phyloP scores from a whole-genome alignment of 1,140 invertebrate species.

The Papilio glaucus region DNA sequence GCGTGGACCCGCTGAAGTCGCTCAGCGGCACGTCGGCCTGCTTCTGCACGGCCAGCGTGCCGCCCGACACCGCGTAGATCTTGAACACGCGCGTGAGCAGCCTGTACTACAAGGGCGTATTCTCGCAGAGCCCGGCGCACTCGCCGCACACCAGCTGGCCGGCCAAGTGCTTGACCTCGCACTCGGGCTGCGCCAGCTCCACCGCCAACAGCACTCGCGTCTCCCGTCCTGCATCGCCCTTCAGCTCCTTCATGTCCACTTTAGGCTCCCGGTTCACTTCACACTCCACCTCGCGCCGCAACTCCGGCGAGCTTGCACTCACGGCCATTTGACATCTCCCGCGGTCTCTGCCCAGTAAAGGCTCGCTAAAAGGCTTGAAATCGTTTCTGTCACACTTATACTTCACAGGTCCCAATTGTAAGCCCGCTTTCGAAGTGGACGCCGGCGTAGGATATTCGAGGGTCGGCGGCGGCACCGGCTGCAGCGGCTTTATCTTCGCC shows the following conservation, averaged over 20 bases:
- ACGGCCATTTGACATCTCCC: slow-evolving; percentile 64
- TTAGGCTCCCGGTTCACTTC: neutral
- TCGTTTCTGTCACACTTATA: slow-evolving; percentile 48
- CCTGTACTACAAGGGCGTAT: slow-evolving; percentile 80
- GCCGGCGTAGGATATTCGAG: slow-evolving; percentile 48
- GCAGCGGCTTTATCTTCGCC: slow-evolving; percentile 61
- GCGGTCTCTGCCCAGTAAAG: slow-evolving; percentile 69
- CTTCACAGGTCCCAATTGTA: slow-evolving; percentile 31
- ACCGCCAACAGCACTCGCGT: slow-evolving; percentile 74
- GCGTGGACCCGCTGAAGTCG: slow-evolving; percentile 53
- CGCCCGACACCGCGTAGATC: slow-evolving; percentile 72
- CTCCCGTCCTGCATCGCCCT: slow-evolving; percentile 11
- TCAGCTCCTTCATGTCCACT: slow-evolving; percentile 29
- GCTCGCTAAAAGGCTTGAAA: slow-evolving; percentile 74
- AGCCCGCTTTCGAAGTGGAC: slow-evolving; percentile 47
- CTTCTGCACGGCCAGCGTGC: slow-evolving; percentile 42
- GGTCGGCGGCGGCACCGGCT: slow-evolving; percentile 47
- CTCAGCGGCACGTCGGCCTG: slow-evolving; percentile 51
- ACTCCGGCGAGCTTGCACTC: slow-evolving; percentile 81
- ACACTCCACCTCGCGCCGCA: slow-evolving; percentile 69
- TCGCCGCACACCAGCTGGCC: slow-evolving; percentile 57
- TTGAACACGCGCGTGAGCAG: slow-evolving; percentile 77
- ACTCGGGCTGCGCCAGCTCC: slow-evolving; percentile 65
- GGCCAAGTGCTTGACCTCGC: slow-evolving; percentile 52
- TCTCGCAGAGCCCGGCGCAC: slow-evolving; percentile 55